Evolutionary conservation across 2,888 invertebrate genomes (phyloP), one percentile per base, ranked within the genome.

Genomic region (Cremastobaeus sp.): DNA sequence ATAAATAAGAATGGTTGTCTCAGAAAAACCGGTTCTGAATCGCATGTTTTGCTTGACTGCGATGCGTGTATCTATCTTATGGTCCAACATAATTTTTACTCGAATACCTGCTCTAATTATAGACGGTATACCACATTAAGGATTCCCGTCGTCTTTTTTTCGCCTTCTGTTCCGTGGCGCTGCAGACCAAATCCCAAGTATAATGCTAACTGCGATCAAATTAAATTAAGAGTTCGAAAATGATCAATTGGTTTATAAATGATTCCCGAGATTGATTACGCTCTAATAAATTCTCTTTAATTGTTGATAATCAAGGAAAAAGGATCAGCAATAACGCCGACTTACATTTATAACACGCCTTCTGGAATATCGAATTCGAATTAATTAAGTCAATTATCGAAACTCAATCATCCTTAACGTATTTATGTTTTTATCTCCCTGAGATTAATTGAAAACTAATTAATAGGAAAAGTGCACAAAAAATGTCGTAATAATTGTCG

Each of bases 91-190:
- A 82, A 83, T 82, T 83, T 82, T 81, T 83, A 80, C 82, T 78
- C 78, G 80, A 79, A 82, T 82, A 83, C 81, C 81, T 81, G 84
- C 82, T 83, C 83, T 85, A 85, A 85, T 85, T 85, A 85, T 84
- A 85, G 85, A 81, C 81, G 79, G 78, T 75, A 57, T 32, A 64
- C 30, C 71, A 64, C 68, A 64, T 75, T 75, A 75, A 68, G 68
- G 59, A 68, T 45, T 30, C 52, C 21, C 54, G 17, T 20, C 17
- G 5, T 32, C 15, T 43, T 50, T 17, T 11, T 48, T 41, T 62
- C 35, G 34, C 45, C 50, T 32, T 59, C 50, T 4, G 15, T 25
- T 34, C 41, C 8, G 65, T 37, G 37, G 21, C 28, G 15, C 20
- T 37, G 45, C 30, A 28, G 50, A 43, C 9, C 60, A 6, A 66